Base-by-base conservation (phyloP, 2,113 vertebrate species). In the Microtus oregoni region DNA sequence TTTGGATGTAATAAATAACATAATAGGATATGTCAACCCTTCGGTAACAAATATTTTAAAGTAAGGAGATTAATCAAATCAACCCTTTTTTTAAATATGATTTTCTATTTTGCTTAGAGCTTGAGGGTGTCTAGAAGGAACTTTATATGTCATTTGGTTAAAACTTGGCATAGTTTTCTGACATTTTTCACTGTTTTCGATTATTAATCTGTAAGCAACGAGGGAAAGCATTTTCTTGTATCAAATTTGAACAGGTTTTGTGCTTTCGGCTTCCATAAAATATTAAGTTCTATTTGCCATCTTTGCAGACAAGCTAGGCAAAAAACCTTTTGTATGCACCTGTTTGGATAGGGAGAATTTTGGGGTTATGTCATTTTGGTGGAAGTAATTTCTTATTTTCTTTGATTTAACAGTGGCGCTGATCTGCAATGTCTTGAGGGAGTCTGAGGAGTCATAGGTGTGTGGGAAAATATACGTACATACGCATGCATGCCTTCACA, bases 201-300 rank as follows among this genome's bases (percentile, higher is more conserved):
- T 98, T 98, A 98, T 99, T 98, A 99, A 98, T 98, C 98, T 98
- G 94, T 97, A 98, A 98, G 98, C 98, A 97, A 98, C 97, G 94
- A 98, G 98, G 98, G 98, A 98, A 98, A 99, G 98, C 98, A 98
- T 98, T 99, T 99, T 98, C 98, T 98, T 98, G 97, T 98, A 98
- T 98, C 99, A 98, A 99, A 98, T 99, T 98, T 98, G 98, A 98
- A 98, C 98, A 98, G 92, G 94, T 97, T 98, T 97, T 98, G 98
- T 98, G 98, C 98, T 99, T 91, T 99, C 98, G 97, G 98, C 98
- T 96, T 97, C 97, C 98, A 99, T 99, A 97, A 99, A 99, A 99
- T 99, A 99, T 99, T 99, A 98, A 99, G 99, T 95, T 96, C 98
- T 98, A 98, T 99, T 99, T 99, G 98, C 90, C 95, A 98, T 99